Percentiles rank a stretch among this genome's conserved stretches.
phyloP scores from a whole-genome alignment of 2,888 invertebrate species.

The Homarus gammarus region DNA sequence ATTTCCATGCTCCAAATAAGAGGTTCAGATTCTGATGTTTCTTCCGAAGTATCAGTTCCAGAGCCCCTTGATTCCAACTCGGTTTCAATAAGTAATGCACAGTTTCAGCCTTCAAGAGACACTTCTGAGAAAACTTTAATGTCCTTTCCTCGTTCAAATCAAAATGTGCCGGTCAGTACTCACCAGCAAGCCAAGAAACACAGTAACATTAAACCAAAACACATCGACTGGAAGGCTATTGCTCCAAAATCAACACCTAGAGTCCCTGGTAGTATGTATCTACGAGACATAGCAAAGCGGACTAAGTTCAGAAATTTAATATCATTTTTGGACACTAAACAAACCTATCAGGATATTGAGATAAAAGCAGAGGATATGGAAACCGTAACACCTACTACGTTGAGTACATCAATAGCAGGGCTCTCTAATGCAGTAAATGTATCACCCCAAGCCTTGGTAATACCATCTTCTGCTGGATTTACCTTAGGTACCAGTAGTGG shows the following conservation, averaged over 20 bases:
- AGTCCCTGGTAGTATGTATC: conserved; percentile 50
- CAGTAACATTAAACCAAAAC: conserved; percentile 15
- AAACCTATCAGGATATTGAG: no score
- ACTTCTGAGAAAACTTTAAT: neutral
- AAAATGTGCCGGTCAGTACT: conserved; percentile 19
- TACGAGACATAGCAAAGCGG: conserved; percentile 56
- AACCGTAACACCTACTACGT: neutral
- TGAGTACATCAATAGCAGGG: neutral
- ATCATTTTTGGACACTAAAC: conserved; percentile 36
- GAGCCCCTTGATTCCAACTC: neutral
- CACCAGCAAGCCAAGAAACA: neutral
- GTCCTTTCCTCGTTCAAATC: conserved; percentile 9
- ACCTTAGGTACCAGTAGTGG: neutral
- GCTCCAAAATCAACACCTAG: conserved; percentile 19
- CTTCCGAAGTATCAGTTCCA: neutral
- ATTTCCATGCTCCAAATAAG: conserved; percentile 55
- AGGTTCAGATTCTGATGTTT: conserved; percentile 50
- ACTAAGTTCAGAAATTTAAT: conserved; percentile 56
- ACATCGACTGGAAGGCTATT: conserved; percentile 28
- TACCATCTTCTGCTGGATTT: neutral
- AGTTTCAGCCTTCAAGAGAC: neutral
- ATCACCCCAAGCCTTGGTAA: neutral
- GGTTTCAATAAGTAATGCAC: neutral
- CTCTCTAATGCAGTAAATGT: neutral
- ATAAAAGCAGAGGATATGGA: neutral